A percentile compares a stretch with the other conserved stretches of the same genome.
phyloP scores from a whole-genome alignment of 2,888 invertebrate species.

The Andrena fulva region DNA sequence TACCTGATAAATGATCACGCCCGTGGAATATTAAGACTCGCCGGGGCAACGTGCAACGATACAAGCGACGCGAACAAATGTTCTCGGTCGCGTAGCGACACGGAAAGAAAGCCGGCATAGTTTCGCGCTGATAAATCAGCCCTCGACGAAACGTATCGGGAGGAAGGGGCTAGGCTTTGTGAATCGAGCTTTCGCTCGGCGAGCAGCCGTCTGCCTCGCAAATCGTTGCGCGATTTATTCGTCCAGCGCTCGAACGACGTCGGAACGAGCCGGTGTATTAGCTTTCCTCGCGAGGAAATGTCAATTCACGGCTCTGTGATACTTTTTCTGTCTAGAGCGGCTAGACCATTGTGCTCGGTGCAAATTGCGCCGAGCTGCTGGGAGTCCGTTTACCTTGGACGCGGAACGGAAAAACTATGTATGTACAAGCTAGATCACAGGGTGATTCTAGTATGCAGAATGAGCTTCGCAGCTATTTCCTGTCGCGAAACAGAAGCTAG shows the following conservation, averaged over 20 bases:
- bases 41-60: conserved; percentile 47
- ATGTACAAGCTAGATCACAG: too few species aligned
- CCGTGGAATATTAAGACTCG: conserved; percentile 71
- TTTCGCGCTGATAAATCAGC: conserved; percentile 55
- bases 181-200: neutral
- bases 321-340: neutral
- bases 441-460: too few species aligned
- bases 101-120: conserved; percentile 54
- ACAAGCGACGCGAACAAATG: conserved; percentile 69
- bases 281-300: conserved; percentile 5
- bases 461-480: too few species aligned
- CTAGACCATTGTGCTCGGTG: neutral
- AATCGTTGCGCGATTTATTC: conserved; percentile 45
- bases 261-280: conserved; percentile 25
- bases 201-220: conserved; percentile 24
- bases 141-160: conserved; percentile 30
- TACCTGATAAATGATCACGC: conserved; percentile 68
- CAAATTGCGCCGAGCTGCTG: neutral
- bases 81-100: conserved; percentile 57
- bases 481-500: too few species aligned
- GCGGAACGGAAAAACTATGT: too few species aligned
- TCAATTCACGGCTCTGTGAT: neutral
- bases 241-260: neutral
- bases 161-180: conserved; percentile 6
- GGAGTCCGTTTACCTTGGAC: neutral